phyloP scores from a whole-genome alignment of 2,113 vertebrate genomes.

The Elephas maximus region DNA sequence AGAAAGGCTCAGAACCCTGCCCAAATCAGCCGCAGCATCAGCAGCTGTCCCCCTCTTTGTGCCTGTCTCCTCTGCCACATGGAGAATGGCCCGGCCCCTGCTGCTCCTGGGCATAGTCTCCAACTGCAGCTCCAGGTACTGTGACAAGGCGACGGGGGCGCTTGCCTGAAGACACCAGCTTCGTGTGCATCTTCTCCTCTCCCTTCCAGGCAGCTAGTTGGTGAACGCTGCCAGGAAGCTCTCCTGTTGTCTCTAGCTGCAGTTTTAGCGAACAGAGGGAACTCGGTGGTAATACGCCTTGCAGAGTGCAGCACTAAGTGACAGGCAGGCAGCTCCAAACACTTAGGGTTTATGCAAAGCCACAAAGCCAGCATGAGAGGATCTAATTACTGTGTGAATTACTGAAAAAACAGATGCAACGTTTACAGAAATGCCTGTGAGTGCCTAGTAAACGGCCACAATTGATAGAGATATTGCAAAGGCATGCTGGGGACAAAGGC shows the following conservation, averaged over 20 bases:
- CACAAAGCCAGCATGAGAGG: conserved; percentile 84
- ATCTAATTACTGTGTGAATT: conserved; percentile 85
- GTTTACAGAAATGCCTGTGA: conserved; percentile 84
- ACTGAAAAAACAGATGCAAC: conserved; percentile 85
- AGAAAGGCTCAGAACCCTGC: neutral
- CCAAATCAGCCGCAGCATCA: neutral
- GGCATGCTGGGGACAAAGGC: conserved; percentile 82
- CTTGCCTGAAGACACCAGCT: neutral
- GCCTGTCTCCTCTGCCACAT: neutral
- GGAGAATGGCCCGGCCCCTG: neutral
- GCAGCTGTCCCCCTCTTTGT: neutral
- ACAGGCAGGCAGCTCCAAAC: conserved; percentile 81
- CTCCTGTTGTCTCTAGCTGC: neutral
- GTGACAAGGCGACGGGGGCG: fast-evolving
- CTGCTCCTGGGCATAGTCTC: neutral
- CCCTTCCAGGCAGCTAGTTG: conserved; percentile 14
- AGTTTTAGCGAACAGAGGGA: neutral
- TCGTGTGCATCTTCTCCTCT: neutral
- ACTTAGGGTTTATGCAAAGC: conserved; percentile 85
- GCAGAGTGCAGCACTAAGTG: neutral
- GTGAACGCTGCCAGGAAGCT: neutral
- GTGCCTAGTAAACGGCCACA: conserved; percentile 80
- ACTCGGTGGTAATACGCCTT: conserved; percentile 50
- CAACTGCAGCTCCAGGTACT: neutral
- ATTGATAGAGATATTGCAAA: conserved; percentile 82